Percentiles rank a stretch among this genome's conserved stretches.
Conservation (phyloP, 30 jellyfish, hydroid and myxozoan genomes). For the Catostylus mosaicus region DNA sequence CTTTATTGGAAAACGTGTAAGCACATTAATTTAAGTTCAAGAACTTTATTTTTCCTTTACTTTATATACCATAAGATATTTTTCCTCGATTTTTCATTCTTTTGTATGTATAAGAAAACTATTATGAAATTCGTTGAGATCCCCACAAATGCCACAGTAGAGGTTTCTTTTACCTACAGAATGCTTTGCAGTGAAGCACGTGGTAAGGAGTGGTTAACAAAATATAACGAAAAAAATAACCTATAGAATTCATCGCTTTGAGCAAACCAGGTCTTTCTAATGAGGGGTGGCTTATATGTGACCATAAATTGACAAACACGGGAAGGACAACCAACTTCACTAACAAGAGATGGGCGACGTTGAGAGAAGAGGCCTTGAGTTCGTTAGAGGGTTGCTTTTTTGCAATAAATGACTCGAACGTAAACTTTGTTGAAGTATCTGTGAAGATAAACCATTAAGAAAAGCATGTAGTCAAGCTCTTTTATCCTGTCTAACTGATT, state of each 20-base stretch:
- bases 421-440: too few species aligned
- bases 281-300: too few species aligned
- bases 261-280: too few species aligned
- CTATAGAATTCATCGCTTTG: background rate
- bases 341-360: conserved; percentile 8
- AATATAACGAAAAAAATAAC: too few species aligned
- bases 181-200: conserved; percentile 10
- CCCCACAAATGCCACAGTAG: background rate
- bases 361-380: background rate
- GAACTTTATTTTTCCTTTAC: background rate
- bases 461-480: too few species aligned
- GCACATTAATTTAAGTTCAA: background rate
- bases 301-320: too few species aligned
- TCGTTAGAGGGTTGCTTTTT: background rate
- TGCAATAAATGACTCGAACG: too few species aligned
- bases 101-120: background rate
- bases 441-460: too few species aligned
- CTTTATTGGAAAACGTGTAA: background rate
- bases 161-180: conserved; percentile 10
- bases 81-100: too few species aligned
- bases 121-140: background rate
- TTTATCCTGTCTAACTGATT: too few species aligned
- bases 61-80: background rate
- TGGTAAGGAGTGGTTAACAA: conserved; percentile 16
- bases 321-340: conserved; percentile 1